Conservation (phyloP, 1,140 invertebrate species). For the Atta texana region DNA sequence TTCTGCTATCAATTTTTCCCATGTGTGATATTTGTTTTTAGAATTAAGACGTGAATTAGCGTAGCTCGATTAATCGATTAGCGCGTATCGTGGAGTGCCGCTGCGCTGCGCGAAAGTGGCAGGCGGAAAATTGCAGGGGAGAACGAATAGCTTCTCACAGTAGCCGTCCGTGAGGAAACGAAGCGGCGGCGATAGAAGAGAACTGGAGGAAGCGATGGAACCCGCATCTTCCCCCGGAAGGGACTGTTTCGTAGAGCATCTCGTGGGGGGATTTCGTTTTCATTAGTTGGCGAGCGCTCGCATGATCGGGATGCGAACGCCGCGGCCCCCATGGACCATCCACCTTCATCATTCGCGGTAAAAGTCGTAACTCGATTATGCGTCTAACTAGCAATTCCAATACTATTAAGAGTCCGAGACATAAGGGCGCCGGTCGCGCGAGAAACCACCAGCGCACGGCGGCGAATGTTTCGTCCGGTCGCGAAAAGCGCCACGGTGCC, state of each 20-base stretch:
- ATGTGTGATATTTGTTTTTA: background rate
- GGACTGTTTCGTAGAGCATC: background rate
- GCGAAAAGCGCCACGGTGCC: conserved; percentile 48
- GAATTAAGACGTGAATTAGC: background rate
- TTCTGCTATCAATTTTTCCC: background rate
- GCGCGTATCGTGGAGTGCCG: background rate
- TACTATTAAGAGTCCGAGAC: conserved; percentile 81
- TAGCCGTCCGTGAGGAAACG: conserved; percentile 57
- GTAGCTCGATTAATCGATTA: conserved; percentile 23
- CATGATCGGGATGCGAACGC: conserved; percentile 49
- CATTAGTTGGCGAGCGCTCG: conserved; percentile 66
- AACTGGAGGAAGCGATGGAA: conserved; percentile 9
- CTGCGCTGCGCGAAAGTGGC: conserved; percentile 49
- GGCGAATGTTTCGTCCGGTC: conserved; percentile 74
- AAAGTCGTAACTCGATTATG: conserved; percentile 85
- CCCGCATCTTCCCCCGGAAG: conserved; percentile 53
- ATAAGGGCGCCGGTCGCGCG: conserved; percentile 30
- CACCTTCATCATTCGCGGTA: conserved; percentile 80
- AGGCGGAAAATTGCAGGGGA: conserved; percentile 63
- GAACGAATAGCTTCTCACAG: conserved; percentile 69
- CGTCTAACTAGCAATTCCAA: conserved; percentile 84
- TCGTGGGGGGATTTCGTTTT: conserved; percentile 66
- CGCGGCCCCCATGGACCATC: conserved; percentile 60
- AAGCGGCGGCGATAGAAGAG: conserved; percentile 19
- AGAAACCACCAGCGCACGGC: conserved; percentile 15